Conservation (phyloP, 2,797 vertebrate species). For the Peromyscus nudipes region DNA sequence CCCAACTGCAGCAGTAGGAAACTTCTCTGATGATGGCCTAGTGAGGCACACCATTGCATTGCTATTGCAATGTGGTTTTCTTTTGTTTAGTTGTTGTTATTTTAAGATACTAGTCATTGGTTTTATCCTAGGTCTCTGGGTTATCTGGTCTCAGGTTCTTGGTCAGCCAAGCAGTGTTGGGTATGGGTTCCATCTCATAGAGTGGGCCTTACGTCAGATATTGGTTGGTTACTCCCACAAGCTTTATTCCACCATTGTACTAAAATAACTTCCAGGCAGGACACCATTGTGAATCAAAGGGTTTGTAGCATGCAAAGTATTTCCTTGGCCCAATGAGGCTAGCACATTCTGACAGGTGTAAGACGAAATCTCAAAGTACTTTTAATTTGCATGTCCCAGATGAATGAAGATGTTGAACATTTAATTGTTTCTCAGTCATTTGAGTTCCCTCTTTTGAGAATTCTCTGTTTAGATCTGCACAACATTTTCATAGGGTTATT, state of each 20-base stretch:
- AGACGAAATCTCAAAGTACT: background rate
- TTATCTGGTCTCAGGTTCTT: background rate
- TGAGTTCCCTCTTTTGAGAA: background rate
- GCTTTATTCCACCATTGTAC: rapidly evolving
- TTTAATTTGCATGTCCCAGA: background rate
- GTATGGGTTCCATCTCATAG: background rate
- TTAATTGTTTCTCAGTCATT: background rate
- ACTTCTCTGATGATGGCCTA: background rate
- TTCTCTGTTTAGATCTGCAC: background rate
- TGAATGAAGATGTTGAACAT: background rate
- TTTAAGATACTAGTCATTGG: background rate
- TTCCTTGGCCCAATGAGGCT: background rate
- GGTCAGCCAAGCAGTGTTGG: background rate
- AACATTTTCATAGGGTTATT: background rate
- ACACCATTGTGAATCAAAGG: background rate
- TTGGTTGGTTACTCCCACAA: background rate
- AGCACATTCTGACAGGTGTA: background rate
- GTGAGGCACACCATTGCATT: background rate
- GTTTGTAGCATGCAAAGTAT: background rate
- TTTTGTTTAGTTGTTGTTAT: background rate
- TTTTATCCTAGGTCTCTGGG: background rate
- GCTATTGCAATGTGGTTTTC: background rate
- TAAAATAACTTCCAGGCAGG: background rate
- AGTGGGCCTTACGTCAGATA: background rate
- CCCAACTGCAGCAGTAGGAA: background rate